Conservation (phyloP, 53 echinoderm and acorn worm species). For the Apostichopus leukothele region DNA sequence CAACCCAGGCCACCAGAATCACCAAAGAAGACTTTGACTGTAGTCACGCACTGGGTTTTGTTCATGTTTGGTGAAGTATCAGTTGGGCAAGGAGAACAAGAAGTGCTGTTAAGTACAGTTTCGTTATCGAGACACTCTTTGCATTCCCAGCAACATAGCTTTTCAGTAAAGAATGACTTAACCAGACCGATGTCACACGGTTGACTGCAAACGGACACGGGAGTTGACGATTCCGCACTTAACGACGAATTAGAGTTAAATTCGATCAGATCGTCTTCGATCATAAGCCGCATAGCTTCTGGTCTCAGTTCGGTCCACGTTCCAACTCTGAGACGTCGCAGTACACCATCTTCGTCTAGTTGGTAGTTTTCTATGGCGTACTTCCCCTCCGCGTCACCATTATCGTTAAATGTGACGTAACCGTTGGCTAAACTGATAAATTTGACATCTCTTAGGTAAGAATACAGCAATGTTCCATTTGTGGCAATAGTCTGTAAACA, state of each 20-base stretch:
- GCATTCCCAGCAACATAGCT: slow-evolving; percentile 85
- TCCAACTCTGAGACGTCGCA: slow-evolving; percentile 59
- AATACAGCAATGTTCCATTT: slow-evolving; percentile 54
- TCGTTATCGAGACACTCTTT: slow-evolving; percentile 55
- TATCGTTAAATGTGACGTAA: slow-evolving; percentile 59
- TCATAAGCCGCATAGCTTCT: slow-evolving; percentile 39
- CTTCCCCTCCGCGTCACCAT: slow-evolving; percentile 68
- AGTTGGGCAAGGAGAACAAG: slow-evolving; percentile 55
- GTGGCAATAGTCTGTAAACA: slow-evolving; percentile 37
- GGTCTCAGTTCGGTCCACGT: slow-evolving; percentile 56
- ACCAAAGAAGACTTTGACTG: slow-evolving; percentile 54
- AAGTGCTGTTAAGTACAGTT: slow-evolving; percentile 51
- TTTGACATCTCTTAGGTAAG: slow-evolving; percentile 51
- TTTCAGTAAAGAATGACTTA: slow-evolving; percentile 52
- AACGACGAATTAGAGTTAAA: slow-evolving; percentile 57
- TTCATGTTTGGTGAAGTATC: slow-evolving; percentile 69
- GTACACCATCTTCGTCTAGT: slow-evolving; percentile 26
- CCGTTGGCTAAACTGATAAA: slow-evolving; percentile 86
- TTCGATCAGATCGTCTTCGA: slow-evolving; percentile 41
- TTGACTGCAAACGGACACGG: slow-evolving; percentile 69
- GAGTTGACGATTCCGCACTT: slow-evolving; percentile 36
- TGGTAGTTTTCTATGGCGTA: slow-evolving; percentile 78
- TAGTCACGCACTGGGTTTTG: slow-evolving; percentile 60
- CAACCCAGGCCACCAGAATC: slow-evolving; percentile 55
- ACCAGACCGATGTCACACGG: slow-evolving; percentile 57